These are phyloP conservation scores for Cryptus viduatorius DNA, from an alignment of 2,888 invertebrate species.

Conservation along the genomic window DNA sequence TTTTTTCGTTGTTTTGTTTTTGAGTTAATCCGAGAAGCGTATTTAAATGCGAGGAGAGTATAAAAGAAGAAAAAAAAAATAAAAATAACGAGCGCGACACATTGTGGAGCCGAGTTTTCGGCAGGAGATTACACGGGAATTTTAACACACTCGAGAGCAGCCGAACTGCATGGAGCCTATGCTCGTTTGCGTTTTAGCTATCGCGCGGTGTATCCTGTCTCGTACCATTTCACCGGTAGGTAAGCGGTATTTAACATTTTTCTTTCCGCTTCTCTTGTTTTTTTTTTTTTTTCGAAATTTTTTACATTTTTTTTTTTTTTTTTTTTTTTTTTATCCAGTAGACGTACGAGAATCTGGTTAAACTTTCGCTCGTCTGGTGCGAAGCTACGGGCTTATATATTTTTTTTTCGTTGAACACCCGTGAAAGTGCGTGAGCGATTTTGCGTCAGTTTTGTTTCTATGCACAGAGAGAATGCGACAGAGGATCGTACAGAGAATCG, in stretches of 20 bases:
- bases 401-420: not conserved
- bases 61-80: not conserved
- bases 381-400: not conserved
- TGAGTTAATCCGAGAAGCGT: slow-evolving; percentile 54
- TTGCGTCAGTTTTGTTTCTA: not conserved
- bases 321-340: not conserved
- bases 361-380: not conserved
- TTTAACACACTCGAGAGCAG: slow-evolving; percentile 43
- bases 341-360: not conserved
- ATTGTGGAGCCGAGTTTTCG: slow-evolving; percentile 31
- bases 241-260: slow-evolving; percentile 8
- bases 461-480: not conserved
- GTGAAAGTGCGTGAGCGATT: not conserved
- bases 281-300: not conserved
- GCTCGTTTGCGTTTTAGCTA: slow-evolving; percentile 5
- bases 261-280: not conserved
- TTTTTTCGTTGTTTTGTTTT: slow-evolving; percentile 17
- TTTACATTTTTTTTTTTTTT: slow-evolving; percentile 5
- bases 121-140: slow-evolving; percentile 54
- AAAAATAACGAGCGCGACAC: slow-evolving; percentile 18
- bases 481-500: slow-evolving; percentile 9
- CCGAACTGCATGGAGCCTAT: not conserved
- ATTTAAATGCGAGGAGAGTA: slow-evolving; percentile 26
- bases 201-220: not conserved
- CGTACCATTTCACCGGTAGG: not conserved